phyloP scores from a whole-genome alignment of 1,140 invertebrate species.

The Daktulosphaira vitifoliae region DNA sequence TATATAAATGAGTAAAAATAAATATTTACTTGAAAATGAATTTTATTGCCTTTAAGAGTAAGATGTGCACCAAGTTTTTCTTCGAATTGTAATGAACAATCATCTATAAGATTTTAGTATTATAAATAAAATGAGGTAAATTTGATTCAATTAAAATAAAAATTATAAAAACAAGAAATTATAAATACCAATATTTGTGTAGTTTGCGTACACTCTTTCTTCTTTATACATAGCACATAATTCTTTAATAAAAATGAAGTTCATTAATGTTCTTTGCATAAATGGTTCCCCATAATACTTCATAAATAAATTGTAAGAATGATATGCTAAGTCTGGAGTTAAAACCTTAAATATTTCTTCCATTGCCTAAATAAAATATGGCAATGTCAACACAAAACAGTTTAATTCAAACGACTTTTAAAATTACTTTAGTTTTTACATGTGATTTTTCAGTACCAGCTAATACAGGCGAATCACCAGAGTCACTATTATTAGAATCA shows the following conservation, averaged over 20 bases:
- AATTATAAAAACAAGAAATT: background rate
- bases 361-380: constrained; percentile 50
- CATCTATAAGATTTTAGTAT: background rate
- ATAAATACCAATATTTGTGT: constrained; percentile 21
- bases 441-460: constrained; percentile 22
- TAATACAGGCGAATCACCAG: constrained; percentile 34
- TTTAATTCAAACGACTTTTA: no score
- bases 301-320: constrained; percentile 65
- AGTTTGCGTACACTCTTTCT: constrained; percentile 26
- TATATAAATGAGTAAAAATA: background rate
- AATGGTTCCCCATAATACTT: constrained; percentile 62
- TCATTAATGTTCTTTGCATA: constrained; percentile 63
- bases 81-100: constrained; percentile 24
- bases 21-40: constrained; percentile 36
- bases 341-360: constrained; percentile 75
- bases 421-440: constrained; percentile 29
- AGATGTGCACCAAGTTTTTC: constrained; percentile 30
- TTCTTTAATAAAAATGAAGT: constrained; percentile 64
- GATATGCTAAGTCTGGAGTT: constrained; percentile 70
- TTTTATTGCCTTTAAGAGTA: constrained; percentile 34
- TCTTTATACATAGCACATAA: constrained; percentile 47
- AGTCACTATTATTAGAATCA: constrained; percentile 33
- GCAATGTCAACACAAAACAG: no score
- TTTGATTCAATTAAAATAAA: background rate
- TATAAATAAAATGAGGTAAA: background rate